Base-by-base conservation (phyloP, 2,888 invertebrate genomes). In the Tridacna gigas region DNA sequence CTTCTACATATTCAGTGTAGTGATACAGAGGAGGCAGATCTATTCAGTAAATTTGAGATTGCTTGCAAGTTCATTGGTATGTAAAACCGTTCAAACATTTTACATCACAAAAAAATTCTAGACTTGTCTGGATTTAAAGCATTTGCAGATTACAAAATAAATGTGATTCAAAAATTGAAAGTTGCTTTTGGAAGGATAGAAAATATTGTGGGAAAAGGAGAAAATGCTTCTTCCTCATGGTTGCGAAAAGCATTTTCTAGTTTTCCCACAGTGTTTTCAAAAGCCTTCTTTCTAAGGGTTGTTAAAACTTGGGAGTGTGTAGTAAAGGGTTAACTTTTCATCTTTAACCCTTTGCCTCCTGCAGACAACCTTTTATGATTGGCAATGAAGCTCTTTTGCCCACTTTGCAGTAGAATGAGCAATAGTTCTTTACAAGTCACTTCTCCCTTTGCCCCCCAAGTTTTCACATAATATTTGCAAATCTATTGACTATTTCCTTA, bases 51-150 rank as follows among this genome's bases (percentile, higher is more conserved):
- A 66, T 92, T 94, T 78, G 89, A 92, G 47, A 63, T 89, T 60
- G 91, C 92, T 13, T 94, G 93, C 86, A 89, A 91, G 51, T 94
- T 94, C 80, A 91, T 94, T 73, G 94, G 94, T 94, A 88, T 86
- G 86, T 80, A 51, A 28, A 7, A 37, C 20, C 13, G 0, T 61
- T 22, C 60, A n/a, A 51, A 51, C 51, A 11, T 51, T 51, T 51
- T 51, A 11, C 51, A 11, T 51, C 51, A 51, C 15, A 51, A 11
- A 15, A 51, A 11, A 51, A 51, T 51, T 51, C 51, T 51, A 15
- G 12, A 51, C 12, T 15, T 13, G 51, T 13, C 51, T 11, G 15
- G 12, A 13, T 51, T 51, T 11, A 51, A 51, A 11, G 15, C 15
- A 51, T 51, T 51, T 51, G 11, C 12, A 13, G 12, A 51, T 13